Evolutionary conservation across 2,888 invertebrate species (phyloP).

Genomic region (Nudaria mundana): DNA sequence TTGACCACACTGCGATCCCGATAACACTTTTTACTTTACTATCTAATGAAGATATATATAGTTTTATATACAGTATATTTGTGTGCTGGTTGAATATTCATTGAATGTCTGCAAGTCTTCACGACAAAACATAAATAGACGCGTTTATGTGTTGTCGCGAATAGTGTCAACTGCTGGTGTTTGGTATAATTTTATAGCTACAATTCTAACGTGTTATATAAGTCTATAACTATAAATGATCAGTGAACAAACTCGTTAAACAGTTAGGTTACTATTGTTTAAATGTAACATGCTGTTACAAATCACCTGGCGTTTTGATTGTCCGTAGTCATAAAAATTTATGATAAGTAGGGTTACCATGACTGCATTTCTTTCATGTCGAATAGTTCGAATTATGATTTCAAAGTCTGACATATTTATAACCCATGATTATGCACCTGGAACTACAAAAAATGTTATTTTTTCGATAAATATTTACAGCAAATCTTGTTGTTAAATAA

Average conservation of each 20-base stretch:
- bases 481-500: too few relatives aligned
- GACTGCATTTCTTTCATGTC: too few relatives aligned
- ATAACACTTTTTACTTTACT: too few relatives aligned
- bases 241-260: background rate
- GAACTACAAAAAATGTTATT: background rate
- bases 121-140: background rate
- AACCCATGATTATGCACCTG: background rate
- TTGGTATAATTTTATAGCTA: background rate
- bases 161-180: background rate
- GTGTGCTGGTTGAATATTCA: too few relatives aligned
- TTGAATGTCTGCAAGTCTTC: too few relatives aligned
- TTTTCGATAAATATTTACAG: too few relatives aligned
- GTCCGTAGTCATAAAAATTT: conserved; percentile 16
- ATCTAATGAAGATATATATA: too few relatives aligned
- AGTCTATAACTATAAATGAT: background rate
- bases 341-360: conserved; percentile 4
- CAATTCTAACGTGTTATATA: background rate
- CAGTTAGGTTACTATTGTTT: conserved; percentile 3
- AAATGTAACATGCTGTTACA: conserved; percentile 13
- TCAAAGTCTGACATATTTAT: too few relatives aligned
- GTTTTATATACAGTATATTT: too few relatives aligned
- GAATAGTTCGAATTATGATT: too few relatives aligned
- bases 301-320: background rate
- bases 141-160: too few relatives aligned
- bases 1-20: too few relatives aligned